Percentiles rank a stretch among this genome's conserved stretches.
Conservation (phyloP, 2,888 invertebrate genomes). For the Rosalia funebris region DNA sequence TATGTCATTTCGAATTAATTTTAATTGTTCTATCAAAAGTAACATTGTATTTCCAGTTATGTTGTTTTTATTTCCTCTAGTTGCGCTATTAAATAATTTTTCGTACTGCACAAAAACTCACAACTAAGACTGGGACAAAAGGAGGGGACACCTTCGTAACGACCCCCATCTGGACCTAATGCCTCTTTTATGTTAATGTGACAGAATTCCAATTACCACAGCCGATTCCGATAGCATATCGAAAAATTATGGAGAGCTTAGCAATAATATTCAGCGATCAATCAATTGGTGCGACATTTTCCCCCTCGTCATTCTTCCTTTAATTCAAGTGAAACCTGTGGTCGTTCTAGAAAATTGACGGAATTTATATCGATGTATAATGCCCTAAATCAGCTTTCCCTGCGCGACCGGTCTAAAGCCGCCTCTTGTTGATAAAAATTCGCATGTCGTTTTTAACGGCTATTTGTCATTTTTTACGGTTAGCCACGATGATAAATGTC, state of each 20-base stretch:
- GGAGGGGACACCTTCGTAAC: too few species aligned
- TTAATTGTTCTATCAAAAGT: too few species aligned
- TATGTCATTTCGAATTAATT: too few species aligned
- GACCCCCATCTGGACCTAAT: neutral
- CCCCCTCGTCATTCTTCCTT: neutral
- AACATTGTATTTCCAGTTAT: too few species aligned
- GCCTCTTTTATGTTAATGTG: neutral
- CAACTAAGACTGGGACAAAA: too few species aligned
- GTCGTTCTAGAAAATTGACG: neutral
- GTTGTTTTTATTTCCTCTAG: too few species aligned
- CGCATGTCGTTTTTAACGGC: too few species aligned
- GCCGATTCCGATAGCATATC: neutral
- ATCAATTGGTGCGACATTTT: neutral
- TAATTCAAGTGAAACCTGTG: neutral
- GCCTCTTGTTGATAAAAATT: neutral
- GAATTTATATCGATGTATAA: neutral
- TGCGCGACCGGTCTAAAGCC: neutral
- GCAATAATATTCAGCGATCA: neutral
- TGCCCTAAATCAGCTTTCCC: neutral
- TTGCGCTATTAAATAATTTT: too few species aligned
- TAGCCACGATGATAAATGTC: neutral
- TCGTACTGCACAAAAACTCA: too few species aligned
- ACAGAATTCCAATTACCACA: neutral
- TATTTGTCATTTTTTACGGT: neutral
- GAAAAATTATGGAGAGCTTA: neutral